Conservation (phyloP, 2,888 invertebrate species). For the Corythucha ciliata region DNA sequence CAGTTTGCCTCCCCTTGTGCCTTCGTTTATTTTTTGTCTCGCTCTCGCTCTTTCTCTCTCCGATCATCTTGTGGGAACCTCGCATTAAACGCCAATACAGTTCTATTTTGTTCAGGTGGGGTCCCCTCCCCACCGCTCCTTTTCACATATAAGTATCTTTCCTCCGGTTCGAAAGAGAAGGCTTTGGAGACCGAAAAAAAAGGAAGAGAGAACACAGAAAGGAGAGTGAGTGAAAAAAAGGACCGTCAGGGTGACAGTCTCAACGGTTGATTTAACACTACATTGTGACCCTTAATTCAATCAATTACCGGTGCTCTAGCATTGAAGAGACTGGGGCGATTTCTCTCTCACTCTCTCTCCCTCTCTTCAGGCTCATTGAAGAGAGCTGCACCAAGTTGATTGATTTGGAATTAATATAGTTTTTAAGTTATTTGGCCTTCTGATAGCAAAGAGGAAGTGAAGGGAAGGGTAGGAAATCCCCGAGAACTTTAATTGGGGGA, state of each 20-base stretch:
- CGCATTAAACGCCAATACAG: slow-evolving; percentile 11
- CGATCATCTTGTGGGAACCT: slow-evolving; percentile 14
- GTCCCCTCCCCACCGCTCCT: neutral
- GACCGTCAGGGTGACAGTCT: slow-evolving; percentile 15
- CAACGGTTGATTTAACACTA: slow-evolving; percentile 23
- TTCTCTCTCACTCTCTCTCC: too few relatives aligned
- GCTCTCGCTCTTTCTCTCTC: slow-evolving; percentile 1
- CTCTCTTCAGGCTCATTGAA: too few relatives aligned
- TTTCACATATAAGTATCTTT: too few relatives aligned
- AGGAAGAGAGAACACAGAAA: neutral
- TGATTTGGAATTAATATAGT: too few relatives aligned
- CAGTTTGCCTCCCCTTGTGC: too few relatives aligned
- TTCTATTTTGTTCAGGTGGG: slow-evolving; percentile 4
- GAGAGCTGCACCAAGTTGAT: too few relatives aligned
- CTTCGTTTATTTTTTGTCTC: too few relatives aligned
- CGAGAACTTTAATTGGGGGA: too few relatives aligned
- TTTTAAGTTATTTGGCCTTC: too few relatives aligned
- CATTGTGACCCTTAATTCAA: slow-evolving; percentile 21
- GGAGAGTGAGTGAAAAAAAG: neutral
- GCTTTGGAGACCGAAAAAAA: neutral
- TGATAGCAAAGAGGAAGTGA: too few relatives aligned
- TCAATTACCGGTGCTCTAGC: slow-evolving; percentile 20
- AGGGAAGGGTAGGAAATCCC: too few relatives aligned
- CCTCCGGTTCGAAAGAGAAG: neutral
- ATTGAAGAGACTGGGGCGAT: too few relatives aligned